phyloP scores from a whole-genome alignment of 2,888 invertebrate species.

The Incurvaria masculella region DNA sequence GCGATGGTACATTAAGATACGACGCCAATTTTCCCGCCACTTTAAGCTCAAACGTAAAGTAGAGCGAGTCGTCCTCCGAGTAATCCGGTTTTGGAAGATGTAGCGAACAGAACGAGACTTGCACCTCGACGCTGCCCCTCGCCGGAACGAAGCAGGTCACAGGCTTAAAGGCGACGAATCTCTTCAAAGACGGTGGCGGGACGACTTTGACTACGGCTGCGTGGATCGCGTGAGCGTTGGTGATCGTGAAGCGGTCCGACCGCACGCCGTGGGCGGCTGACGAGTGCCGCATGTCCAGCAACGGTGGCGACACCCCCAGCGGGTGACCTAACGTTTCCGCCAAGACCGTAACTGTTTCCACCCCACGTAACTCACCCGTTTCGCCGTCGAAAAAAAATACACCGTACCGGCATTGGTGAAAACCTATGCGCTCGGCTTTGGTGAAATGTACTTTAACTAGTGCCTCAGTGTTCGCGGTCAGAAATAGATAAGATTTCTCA shows the following conservation, averaged over 20 bases:
- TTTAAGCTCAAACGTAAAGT: not conserved
- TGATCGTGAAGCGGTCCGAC: not conserved
- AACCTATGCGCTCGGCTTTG: slow-evolving; percentile 32
- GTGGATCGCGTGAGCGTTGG: not conserved
- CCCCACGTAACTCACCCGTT: slow-evolving; percentile 10
- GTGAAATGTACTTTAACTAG: slow-evolving; percentile 28
- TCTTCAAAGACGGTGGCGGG: not conserved
- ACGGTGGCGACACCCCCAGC: slow-evolving; percentile 27
- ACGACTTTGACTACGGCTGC: not conserved
- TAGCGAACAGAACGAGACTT: not conserved
- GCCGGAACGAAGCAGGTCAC: not conserved
- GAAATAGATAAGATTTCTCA: not conserved
- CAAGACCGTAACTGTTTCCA: slow-evolving; percentile 28
- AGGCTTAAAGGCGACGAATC: not conserved
- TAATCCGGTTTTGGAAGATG: not conserved
- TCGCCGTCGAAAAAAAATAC: slow-evolving; percentile 12
- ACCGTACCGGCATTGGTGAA: slow-evolving; percentile 33
- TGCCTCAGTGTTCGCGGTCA: slow-evolving; percentile 20
- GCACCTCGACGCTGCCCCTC: not conserved
- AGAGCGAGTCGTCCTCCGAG: not conserved
- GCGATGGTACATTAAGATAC: not conserved
- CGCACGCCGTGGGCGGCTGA: slow-evolving; percentile 25
- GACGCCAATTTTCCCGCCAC: not conserved
- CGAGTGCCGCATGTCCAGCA: slow-evolving; percentile 35
- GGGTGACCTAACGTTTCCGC: slow-evolving; percentile 37